Conservation (phyloP, 2,888 invertebrate species). For the Diploptera punctata region DNA sequence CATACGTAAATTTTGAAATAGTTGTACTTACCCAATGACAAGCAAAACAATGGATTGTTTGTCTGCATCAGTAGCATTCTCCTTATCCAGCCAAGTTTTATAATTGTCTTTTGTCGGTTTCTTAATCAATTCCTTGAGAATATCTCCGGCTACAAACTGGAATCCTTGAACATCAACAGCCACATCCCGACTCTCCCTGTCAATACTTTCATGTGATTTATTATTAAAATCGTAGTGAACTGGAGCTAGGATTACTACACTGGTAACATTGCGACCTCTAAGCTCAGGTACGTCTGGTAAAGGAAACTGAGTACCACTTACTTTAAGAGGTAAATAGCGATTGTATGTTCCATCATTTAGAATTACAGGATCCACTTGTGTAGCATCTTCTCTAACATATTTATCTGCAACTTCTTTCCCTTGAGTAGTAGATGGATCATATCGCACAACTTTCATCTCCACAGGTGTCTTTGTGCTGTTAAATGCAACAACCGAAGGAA, state of each 20-base stretch:
- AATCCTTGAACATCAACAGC: conserved; percentile 69
- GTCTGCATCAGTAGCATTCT: conserved; percentile 75
- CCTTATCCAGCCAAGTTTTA: conserved; percentile 79
- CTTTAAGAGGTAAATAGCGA: conserved; percentile 81
- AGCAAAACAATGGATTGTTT: conserved; percentile 82
- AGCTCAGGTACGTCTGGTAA: conserved; percentile 80
- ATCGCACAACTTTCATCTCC: conserved; percentile 86
- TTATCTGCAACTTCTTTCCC: conserved; percentile 73
- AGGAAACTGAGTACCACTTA: conserved; percentile 82
- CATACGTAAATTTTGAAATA: too few relatives aligned
- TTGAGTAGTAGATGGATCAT: conserved; percentile 76
- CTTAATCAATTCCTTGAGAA: conserved; percentile 75
- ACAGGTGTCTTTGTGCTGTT: conserved; percentile 52
- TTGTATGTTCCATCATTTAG: conserved; percentile 76
- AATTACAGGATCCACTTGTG: conserved; percentile 51
- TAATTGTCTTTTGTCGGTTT: conserved; percentile 80
- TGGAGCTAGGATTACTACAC: conserved; percentile 85
- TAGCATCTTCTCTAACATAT: conserved; percentile 62
- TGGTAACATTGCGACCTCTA: conserved; percentile 77
- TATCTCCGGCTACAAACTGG: conserved; percentile 75
- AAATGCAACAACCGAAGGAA: conserved; percentile 1
- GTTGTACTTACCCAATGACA: conserved; percentile 81
- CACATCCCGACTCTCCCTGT: conserved; percentile 12
- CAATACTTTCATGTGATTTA: conserved; percentile 37
- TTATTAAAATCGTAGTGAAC: conserved; percentile 66